These are phyloP conservation scores for Mus pahari DNA, from an alignment of 2,113 vertebrate genomes.

Conservation along the genomic window DNA sequence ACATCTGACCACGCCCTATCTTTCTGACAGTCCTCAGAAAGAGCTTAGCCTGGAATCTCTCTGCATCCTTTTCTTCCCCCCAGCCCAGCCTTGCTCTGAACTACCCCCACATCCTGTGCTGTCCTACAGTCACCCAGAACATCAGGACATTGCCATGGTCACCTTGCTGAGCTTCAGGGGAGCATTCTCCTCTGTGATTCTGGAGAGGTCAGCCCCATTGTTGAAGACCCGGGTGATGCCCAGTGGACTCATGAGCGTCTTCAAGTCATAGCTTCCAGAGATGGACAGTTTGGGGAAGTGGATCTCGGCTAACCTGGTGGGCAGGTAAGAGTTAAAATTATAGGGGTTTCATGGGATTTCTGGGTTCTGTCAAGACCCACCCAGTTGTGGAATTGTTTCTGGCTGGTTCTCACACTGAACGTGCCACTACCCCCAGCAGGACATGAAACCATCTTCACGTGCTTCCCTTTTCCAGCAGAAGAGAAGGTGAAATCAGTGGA, in stretches of 20 bases:
- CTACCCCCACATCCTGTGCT: accelerated
- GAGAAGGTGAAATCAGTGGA: neutral
- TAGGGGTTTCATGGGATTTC: neutral
- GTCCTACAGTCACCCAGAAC: neutral
- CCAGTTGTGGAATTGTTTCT: neutral
- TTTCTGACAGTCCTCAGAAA: accelerated
- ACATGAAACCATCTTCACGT: accelerated
- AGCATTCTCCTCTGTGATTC: constrained; percentile 76
- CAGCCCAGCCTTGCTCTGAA: accelerated
- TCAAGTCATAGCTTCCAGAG: constrained; percentile 86
- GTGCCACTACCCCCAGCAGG: accelerated
- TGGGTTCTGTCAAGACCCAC: neutral
- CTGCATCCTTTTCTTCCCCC: too few relatives aligned
- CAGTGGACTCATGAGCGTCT: constrained; percentile 85
- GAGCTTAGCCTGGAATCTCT: neutral
- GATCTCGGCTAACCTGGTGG: constrained; percentile 81
- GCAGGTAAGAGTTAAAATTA: neutral
- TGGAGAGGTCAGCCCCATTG: constrained; percentile 88
- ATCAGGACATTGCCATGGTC: neutral
- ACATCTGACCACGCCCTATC: neutral
- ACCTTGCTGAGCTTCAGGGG: constrained; percentile 88
- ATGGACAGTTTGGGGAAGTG: constrained; percentile 91
- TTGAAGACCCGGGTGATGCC: constrained; percentile 88
- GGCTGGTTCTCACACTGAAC: neutral
- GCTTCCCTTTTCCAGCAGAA: neutral